Evolutionary conservation across 2,113 vertebrate genomes (phyloP).

Genomic region (Syngnathoides biaculeatus): DNA sequence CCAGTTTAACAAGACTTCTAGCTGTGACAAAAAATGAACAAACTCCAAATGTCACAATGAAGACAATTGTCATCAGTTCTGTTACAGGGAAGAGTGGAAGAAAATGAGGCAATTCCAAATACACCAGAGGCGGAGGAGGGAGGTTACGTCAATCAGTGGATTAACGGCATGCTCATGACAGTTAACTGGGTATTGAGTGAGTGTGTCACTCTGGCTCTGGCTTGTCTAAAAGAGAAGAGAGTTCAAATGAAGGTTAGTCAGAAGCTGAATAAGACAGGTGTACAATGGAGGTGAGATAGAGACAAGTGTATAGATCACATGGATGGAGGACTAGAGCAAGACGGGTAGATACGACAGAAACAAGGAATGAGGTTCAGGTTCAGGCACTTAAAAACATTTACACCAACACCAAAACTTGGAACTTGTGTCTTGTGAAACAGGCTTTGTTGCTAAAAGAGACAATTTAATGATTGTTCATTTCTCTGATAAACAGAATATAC

Average conservation of each 20-base stretch:
- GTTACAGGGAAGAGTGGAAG: slow-evolving; percentile 7
- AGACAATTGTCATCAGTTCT: slow-evolving; percentile 24
- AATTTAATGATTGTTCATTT: not conserved
- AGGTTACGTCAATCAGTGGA: slow-evolving; percentile 2
- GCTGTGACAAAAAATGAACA: slow-evolving; percentile 3
- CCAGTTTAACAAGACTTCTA: slow-evolving; percentile 13
- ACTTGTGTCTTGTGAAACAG: not conserved
- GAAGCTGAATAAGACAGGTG: not conserved
- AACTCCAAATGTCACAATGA: slow-evolving; percentile 8
- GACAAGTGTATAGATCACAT: slow-evolving; percentile 6
- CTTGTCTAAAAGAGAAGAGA: slow-evolving; percentile 2
- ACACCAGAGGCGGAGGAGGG: not conserved
- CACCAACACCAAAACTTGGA: not conserved
- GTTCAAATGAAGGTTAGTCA: not conserved
- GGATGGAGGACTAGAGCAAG: not conserved
- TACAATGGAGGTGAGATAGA: not conserved
- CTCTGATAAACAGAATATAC: not conserved
- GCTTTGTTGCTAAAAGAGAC: not conserved
- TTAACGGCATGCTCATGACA: not conserved
- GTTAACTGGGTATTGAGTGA: slow-evolving; percentile 8
- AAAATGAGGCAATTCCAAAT: slow-evolving; percentile 4
- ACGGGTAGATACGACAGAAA: not conserved
- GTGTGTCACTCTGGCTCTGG: slow-evolving; percentile 11
- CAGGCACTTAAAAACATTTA: not conserved
- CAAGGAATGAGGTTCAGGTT: not conserved